These are phyloP conservation scores for Drosophila mimetica DNA, from an alignment of 2,888 invertebrate species.

Conservation along the genomic window DNA sequence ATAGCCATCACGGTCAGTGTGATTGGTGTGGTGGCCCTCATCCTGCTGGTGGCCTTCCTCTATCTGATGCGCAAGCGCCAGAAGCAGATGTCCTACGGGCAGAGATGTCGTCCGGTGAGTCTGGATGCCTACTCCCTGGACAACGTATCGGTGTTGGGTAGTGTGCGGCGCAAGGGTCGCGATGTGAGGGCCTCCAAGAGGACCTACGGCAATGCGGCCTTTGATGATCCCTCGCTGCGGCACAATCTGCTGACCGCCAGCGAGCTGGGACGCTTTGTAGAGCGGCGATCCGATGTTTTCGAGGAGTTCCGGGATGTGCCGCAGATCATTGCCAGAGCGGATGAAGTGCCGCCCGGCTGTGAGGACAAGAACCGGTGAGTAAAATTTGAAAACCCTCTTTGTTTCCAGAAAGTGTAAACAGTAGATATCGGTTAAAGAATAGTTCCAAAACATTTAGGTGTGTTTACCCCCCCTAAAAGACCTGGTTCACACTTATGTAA, in stretches of 20 bases:
- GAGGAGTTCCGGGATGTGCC: conserved; percentile 94
- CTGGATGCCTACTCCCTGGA: conserved; percentile 95
- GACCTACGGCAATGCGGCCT: conserved; percentile 95
- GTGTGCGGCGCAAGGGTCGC: conserved; percentile 89
- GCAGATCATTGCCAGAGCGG: conserved; percentile 90
- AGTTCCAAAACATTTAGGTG: neutral
- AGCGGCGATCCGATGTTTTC: conserved; percentile 89
- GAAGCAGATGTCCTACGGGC: conserved; percentile 92
- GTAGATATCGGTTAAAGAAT: neutral
- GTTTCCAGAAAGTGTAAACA: neutral
- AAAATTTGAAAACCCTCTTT: neutral
- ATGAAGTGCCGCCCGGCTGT: conserved; percentile 93
- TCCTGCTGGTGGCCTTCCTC: conserved; percentile 90
- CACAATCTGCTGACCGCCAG: conserved; percentile 90
- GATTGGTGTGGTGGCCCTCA: conserved; percentile 91
- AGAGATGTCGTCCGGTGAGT: conserved; percentile 94
- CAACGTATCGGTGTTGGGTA: conserved; percentile 92
- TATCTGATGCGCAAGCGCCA: conserved; percentile 92
- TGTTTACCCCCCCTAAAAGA: neutral
- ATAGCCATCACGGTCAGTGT: conserved; percentile 93
- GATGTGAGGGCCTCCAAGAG: conserved; percentile 91
- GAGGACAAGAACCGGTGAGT: conserved; percentile 92
- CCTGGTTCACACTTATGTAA: conserved; percentile 11
- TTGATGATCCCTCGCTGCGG: conserved; percentile 92
- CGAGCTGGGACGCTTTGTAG: conserved; percentile 90